phyloP scores from a whole-genome alignment of 2,113 vertebrate species.

The Rattus norvegicus region GRCr8 NC_086031.1:105647501-105648000 shows the following conservation, averaged over 20 bases:
- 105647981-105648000: constrained; percentile 44
- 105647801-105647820: background rate
- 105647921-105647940: constrained; percentile 58
- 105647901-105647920: background rate
- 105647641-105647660: constrained; percentile 24
- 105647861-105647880: background rate
- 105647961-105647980: background rate
- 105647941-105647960: constrained; percentile 53
- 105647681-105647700: background rate
- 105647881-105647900: background rate
- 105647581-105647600: constrained; percentile 51
- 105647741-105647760: background rate
- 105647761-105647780: constrained; percentile 28
- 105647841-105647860: background rate
- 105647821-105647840: constrained; percentile 21
- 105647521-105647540: constrained; percentile 29
- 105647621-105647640: constrained; percentile 26
- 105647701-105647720: background rate
- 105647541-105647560: constrained; percentile 41
- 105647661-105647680: background rate
- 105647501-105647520: background rate
- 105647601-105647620: constrained; percentile 15
- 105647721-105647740: background rate
- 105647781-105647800: constrained; percentile 33
- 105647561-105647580: constrained; percentile 48